Evolutionary conservation across 1,140 invertebrate species (phyloP), one percentile per base, ranked within the genome.

Genomic region (Protaetia brevitarsis): DNA sequence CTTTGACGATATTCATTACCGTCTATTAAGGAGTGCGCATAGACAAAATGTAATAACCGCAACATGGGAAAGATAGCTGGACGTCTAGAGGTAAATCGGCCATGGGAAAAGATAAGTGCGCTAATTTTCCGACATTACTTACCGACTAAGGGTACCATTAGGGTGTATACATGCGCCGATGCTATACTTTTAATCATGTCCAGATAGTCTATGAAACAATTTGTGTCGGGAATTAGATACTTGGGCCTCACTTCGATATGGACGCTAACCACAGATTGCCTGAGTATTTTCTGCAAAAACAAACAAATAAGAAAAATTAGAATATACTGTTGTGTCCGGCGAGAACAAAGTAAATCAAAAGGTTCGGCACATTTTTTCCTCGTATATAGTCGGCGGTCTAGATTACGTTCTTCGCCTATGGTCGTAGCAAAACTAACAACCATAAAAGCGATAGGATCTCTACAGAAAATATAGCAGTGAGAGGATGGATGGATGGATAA

Each of bases 121-220:
- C 23, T 58, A 27, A 58, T 58, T 58, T 58, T 58, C 23, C n/a
- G 28, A 58, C 60, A 60, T 13, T 56, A 84, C 91, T 88, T 79
- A 96, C 94, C 95, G 67, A 96, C 89, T 64, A 97, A 85, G 41
- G 96, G 96, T 66, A 98, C 90, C 79, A 94, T 90, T n/a, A 98
- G 79, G 8, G 87, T 90, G 79, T 93, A 97, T 21, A 88, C 82
- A 68, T 87, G 84, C 65, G 84, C 78, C 75, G 79, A 78, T 7
- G 88, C 82, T 57, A 97, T 84, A 64, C 80, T 86, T 72, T 89
- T 85, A 68, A 98, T 84, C 70, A 88, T 83, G 59, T 85, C 80
- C 67, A 98, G 82, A 78, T 96, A 93, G 79, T 97, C 94, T 75
- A 98, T 96, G 82, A 97, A 97, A 79, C 96, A 98, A 81, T 98